Evolutionary conservation across 1,140 invertebrate genomes (phyloP).

Genomic region (Teleogryllus occipitalis): DNA sequence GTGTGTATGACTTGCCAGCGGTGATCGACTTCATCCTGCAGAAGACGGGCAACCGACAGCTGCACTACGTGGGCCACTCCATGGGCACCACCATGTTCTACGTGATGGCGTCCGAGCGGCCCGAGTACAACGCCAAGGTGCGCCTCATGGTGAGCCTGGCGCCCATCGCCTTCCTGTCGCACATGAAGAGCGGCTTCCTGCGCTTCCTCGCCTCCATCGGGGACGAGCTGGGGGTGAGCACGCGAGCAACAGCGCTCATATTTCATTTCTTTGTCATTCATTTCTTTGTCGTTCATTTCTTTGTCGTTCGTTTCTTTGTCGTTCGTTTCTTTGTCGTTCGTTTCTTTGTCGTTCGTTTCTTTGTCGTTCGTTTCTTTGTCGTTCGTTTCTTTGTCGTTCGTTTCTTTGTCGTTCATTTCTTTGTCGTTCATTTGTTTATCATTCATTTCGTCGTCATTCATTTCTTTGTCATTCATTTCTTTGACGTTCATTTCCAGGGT

Average conservation of each 20-base stretch:
- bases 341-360: too few species aligned
- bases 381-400: too few species aligned
- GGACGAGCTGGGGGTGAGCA: background rate
- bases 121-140: conserved; percentile 30
- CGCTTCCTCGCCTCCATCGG: background rate
- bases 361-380: too few species aligned
- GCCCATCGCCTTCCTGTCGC: conserved; percentile 38
- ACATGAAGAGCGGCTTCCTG: conserved; percentile 36
- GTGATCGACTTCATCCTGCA: conserved; percentile 13
- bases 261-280: background rate
- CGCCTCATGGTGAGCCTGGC: conserved; percentile 36
- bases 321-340: too few species aligned
- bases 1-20: conserved; percentile 14
- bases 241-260: background rate
- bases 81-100: conserved; percentile 28
- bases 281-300: background rate
- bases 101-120: conserved; percentile 27
- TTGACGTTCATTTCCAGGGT: too few species aligned
- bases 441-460: too few species aligned
- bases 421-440: too few species aligned
- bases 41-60: background rate
- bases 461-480: too few species aligned
- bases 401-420: too few species aligned
- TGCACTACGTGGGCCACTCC: conserved; percentile 32
- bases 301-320: too few species aligned